phyloP scores from a whole-genome alignment of 2,113 vertebrate genomes.

The Anas platyrhynchos region DNA sequence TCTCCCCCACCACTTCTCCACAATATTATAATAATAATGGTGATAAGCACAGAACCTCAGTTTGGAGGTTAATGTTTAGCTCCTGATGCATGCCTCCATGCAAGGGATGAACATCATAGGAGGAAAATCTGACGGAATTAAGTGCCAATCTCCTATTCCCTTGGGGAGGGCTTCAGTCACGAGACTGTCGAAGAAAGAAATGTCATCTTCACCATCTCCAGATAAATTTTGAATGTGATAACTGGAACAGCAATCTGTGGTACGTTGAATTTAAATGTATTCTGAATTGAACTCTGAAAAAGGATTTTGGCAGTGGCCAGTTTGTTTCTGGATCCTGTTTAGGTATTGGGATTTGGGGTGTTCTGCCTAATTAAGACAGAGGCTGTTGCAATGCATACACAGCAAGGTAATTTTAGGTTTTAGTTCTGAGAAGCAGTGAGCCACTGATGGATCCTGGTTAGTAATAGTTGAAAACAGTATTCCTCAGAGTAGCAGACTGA shows the following conservation, averaged over 20 bases:
- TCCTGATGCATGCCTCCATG: background rate
- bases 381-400: background rate
- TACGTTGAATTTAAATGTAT: background rate
- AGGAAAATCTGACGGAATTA: background rate
- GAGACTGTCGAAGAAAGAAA: background rate
- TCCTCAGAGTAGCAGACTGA: background rate
- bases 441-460: background rate
- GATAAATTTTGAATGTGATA: background rate
- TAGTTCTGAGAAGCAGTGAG: background rate
- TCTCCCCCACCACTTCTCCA: background rate
- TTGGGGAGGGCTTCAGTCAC: fast-evolving
- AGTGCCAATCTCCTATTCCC: fast-evolving
- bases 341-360: background rate
- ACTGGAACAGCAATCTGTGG: background rate
- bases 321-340: background rate
- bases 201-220: fast-evolving
- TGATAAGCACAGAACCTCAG: background rate
- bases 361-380: background rate
- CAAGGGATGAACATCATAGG: background rate
- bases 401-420: background rate
- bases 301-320: background rate
- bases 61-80: background rate
- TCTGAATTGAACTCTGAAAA: background rate
- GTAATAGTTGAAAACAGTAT: background rate
- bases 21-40: background rate